Percentiles rank a stretch among this genome's conserved stretches.
phyloP scores from a whole-genome alignment of 2,888 invertebrate genomes.

The Rotaria sp. region DNA sequence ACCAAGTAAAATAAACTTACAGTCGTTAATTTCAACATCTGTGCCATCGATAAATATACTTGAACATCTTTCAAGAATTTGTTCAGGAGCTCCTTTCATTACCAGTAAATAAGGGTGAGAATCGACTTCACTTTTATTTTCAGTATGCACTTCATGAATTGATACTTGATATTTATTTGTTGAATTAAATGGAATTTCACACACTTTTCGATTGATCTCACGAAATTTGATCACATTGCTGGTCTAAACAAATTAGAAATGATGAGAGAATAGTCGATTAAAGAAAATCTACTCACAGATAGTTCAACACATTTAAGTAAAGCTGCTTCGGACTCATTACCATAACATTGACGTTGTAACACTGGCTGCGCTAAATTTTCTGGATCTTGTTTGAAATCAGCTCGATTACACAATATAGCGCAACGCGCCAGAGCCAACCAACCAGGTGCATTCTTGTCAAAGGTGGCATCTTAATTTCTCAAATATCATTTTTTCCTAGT shows the following conservation, averaged over 20 bases:
- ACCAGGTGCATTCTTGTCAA: slow-evolving; percentile 73
- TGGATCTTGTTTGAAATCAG: slow-evolving; percentile 92
- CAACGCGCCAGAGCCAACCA: slow-evolving; percentile 78
- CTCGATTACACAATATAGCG: slow-evolving; percentile 91
- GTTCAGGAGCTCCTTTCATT: slow-evolving; percentile 88
- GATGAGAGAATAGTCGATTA: slow-evolving; percentile 45
- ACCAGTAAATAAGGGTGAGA: slow-evolving; percentile 61
- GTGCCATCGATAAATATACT: slow-evolving; percentile 86
- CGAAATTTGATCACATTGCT: slow-evolving; percentile 51
- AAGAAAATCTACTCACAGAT: slow-evolving; percentile 50
- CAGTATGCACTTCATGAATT: slow-evolving; percentile 79
- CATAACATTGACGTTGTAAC: slow-evolving; percentile 54
- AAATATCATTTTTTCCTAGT: slow-evolving; percentile 47
- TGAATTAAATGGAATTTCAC: too few species aligned
- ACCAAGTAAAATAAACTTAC: background rate
- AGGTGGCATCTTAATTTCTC: slow-evolving; percentile 66
- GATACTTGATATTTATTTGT: slow-evolving; percentile 62
- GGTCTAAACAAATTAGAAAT: background rate
- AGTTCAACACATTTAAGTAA: slow-evolving; percentile 55
- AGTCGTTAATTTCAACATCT: slow-evolving; percentile 66
- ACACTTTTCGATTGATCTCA: slow-evolving; percentile 52
- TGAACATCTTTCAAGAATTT: slow-evolving; percentile 78
- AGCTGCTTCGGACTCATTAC: slow-evolving; percentile 58
- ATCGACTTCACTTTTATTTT: slow-evolving; percentile 60
- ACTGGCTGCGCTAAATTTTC: slow-evolving; percentile 67